Percentiles rank a stretch among this genome's conserved stretches.
Evolutionary conservation across 2,797 vertebrate species (phyloP).

Genomic region (Anguilla obscura): DNA sequence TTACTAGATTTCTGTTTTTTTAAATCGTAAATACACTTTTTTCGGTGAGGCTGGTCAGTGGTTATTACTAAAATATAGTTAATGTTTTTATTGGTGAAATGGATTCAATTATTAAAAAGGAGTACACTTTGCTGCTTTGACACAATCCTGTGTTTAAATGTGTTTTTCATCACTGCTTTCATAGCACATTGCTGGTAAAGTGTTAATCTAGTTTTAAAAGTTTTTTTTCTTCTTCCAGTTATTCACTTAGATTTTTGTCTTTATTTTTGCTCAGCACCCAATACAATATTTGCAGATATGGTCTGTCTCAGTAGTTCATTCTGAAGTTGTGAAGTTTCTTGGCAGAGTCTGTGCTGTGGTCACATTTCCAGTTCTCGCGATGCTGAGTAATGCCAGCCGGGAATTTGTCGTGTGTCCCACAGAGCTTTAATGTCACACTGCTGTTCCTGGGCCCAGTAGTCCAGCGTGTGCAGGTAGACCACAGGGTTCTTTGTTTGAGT

Average conservation of each 20-base stretch:
- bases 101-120: not conserved
- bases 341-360: constrained; percentile 58
- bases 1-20: not conserved
- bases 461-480: not conserved
- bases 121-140: not conserved
- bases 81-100: not conserved
- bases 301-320: constrained; percentile 29
- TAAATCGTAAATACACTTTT: not conserved
- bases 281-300: constrained; percentile 29
- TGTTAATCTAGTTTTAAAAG: not conserved
- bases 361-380: constrained; percentile 70
- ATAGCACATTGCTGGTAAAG: not conserved
- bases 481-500: constrained; percentile 2
- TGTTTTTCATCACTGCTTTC: not conserved
- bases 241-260: constrained; percentile 15
- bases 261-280: not conserved
- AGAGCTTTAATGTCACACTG: constrained; percentile 64
- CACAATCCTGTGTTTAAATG: not conserved
- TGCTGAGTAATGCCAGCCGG: constrained; percentile 49
- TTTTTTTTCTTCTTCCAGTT: constrained; percentile 17
- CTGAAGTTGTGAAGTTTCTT: constrained; percentile 54
- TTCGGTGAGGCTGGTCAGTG: not conserved
- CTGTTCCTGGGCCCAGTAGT: constrained; percentile 56
- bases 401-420: constrained; percentile 49
- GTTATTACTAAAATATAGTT: not conserved